Evolutionary conservation across 37 sponge, comb jelly and placozoan genomes (phyloP), one percentile per base, ranked within the genome.

Genomic region (Chondrosia reniformis): DNA sequence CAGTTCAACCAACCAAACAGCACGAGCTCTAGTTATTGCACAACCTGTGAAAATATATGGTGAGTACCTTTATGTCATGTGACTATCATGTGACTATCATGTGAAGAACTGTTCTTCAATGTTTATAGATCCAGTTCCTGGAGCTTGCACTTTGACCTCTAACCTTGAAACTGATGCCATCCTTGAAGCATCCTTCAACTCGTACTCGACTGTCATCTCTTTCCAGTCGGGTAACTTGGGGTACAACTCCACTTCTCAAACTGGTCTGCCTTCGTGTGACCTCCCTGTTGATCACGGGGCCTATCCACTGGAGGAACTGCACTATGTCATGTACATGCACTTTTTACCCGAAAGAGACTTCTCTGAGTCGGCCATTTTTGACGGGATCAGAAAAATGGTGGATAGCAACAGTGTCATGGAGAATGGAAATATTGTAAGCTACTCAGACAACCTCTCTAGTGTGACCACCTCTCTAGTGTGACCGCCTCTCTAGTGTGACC

Each of bases 51-150:
- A 17, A 17, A 49, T 49, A 17, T 49, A 49, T 17, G 54, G 54
- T 49, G 54, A 49, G 54, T 49, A 17, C 54, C 54, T 19, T 19
- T 12, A 49, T 17, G 54, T 12, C 54, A 49, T 12, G 17, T 49
- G 54, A 17, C 17, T 19, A 8, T 34, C n/a, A n/a, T n/a, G n/a
- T n/a, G n/a, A n/a, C n/a, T n/a, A n/a, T n/a, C n/a, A n/a, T n/a
- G n/a, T n/a, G n/a, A n/a, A n/a, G n/a, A n/a, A n/a, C n/a, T n/a
- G n/a, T n/a, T n/a, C n/a, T n/a, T n/a, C n/a, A n/a, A 13, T 8
- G 2, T 52, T 38, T 32, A 36, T 42, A 84, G 84, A 55, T 42
- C 84, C 84, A 5, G 63, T 84, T 55, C 84, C 84, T 30, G 84
- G 84, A 1, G 84, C 78, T 3, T 84, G 84, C 30, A 43, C 69